Base-by-base conservation (phyloP, 2,113 vertebrate species). In the Chinchilla lanigera region DNA sequence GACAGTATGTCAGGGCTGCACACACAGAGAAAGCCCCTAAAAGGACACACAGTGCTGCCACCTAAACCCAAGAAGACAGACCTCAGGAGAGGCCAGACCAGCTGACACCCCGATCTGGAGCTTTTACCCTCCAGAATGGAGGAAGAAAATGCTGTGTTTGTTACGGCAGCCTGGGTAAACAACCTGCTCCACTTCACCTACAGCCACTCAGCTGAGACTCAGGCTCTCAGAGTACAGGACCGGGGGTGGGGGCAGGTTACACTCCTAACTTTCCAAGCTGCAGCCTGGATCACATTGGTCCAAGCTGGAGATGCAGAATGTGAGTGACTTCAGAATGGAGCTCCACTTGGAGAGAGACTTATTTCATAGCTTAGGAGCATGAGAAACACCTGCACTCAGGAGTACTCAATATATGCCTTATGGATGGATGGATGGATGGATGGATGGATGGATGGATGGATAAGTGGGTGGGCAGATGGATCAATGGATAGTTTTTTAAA, bases 11-110 rank as follows among this genome's bases (percentile, higher is more conserved):
- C 63, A 54, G 60, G 30, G 3, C 16, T 10, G 4, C 1, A 9
- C 6, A 1, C 12, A 60, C 47, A 61, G 65, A 50, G 47, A 24
- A 22, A 28, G 22, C 22, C 33, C 17, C 8, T 0, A 2, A 17
- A 56, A 20, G 9, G 33, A 33, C 41, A 3, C 7, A 54, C 17
- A 33, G 41, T 11, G 16, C 0, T 1, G 44, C 19, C 1, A 1
- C 30, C 50, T 35, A 41, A 65, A 16, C 20, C 38, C 65, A 19
- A 44, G 41, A 58, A 65, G 77, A 47, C 12, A 12, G 13, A 3
- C 73, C 41, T 47, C 41, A 28, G 73, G 73, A 47, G 41, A 77
- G 41, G 5, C 41, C 41, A 1, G 30, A 28, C 12, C 24, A 77
- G 73, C 24, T 47, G 26, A 77, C 41, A 77, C 41, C 26, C 13